Evolutionary conservation across 2,113 vertebrate genomes (phyloP).

Genomic region (Galbula dea): DNA sequence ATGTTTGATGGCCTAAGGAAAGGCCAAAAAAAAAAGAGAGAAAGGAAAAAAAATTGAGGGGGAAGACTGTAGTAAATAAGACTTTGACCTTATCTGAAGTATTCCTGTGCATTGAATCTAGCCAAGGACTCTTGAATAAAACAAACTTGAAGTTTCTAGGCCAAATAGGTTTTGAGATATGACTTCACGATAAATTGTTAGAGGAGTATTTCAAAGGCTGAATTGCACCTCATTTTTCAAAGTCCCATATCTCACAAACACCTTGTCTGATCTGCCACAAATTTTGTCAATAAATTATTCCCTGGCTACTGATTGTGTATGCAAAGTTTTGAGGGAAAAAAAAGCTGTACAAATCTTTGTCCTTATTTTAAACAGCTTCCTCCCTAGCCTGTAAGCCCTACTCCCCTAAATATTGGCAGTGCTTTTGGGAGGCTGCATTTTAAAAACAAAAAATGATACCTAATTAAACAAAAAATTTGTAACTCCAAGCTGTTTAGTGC

Average conservation of each 20-base stretch:
- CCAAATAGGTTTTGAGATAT: slow-evolving; percentile 42
- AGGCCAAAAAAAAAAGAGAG: too few species aligned
- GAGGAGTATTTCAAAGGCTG: slow-evolving; percentile 57
- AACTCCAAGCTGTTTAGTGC: accelerated
- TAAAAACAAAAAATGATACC: neutral
- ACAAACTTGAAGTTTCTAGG: slow-evolving; percentile 64
- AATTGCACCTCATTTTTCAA: slow-evolving; percentile 65
- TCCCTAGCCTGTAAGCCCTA: too few species aligned
- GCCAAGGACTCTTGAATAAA: slow-evolving; percentile 66
- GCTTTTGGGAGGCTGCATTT: neutral
- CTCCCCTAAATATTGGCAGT: neutral
- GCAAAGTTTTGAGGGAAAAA: neutral
- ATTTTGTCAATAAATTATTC: slow-evolving; percentile 50
- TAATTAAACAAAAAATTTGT: too few species aligned
- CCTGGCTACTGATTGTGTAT: neutral
- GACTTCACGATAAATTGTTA: slow-evolving; percentile 32
- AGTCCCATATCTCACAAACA: slow-evolving; percentile 32
- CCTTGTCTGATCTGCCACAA: slow-evolving; percentile 56
- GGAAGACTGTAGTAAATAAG: neutral
- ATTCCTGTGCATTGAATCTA: neutral
- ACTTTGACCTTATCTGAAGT: slow-evolving; percentile 45
- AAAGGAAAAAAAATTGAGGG: neutral
- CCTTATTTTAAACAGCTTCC: neutral
- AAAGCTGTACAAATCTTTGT: neutral
- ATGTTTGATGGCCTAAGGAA: neutral